A percentile compares a stretch with the other conserved stretches of the same genome.
These are phyloP conservation scores for Andrena flavipes DNA, from an alignment of 2,888 invertebrate genomes.

Conservation along the genomic window DNA sequence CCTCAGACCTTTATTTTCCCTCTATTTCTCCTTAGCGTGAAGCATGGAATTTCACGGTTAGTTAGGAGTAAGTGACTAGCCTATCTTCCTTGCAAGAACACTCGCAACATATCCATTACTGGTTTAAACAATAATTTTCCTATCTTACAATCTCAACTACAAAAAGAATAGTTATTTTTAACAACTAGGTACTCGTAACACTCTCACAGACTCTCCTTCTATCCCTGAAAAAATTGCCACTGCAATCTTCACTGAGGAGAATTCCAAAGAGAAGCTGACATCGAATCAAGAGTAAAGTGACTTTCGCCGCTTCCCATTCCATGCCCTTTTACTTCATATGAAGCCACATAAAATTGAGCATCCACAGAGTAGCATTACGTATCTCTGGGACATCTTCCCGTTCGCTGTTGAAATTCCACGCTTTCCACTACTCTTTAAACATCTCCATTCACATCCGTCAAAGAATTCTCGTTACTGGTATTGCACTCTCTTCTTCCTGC, in stretches of 20 bases:
- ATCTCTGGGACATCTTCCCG: background rate
- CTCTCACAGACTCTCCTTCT: no score
- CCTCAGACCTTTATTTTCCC: background rate
- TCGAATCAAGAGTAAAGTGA: no score
- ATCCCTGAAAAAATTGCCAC: no score
- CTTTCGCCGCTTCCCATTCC: no score
- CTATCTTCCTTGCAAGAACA: background rate
- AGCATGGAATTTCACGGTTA: background rate
- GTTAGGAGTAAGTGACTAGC: background rate
- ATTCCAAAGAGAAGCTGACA: no score
- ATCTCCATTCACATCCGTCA: background rate
- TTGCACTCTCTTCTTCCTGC: background rate
- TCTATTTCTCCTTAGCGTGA: background rate
- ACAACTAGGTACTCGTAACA: no score
- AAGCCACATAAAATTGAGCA: no score
- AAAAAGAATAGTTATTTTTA: no score
- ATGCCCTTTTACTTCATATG: no score
- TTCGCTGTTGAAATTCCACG: background rate
- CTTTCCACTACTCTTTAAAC: background rate
- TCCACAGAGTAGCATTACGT: no score
- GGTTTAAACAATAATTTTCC: background rate
- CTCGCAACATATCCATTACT: background rate
- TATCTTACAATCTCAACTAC: no score
- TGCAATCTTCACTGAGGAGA: no score
- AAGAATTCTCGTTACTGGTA: background rate